Percentiles rank a stretch among this genome's conserved stretches.
phyloP scores from a whole-genome alignment of 2,888 invertebrate genomes.

The Lasioglossum zephyrum region DNA sequence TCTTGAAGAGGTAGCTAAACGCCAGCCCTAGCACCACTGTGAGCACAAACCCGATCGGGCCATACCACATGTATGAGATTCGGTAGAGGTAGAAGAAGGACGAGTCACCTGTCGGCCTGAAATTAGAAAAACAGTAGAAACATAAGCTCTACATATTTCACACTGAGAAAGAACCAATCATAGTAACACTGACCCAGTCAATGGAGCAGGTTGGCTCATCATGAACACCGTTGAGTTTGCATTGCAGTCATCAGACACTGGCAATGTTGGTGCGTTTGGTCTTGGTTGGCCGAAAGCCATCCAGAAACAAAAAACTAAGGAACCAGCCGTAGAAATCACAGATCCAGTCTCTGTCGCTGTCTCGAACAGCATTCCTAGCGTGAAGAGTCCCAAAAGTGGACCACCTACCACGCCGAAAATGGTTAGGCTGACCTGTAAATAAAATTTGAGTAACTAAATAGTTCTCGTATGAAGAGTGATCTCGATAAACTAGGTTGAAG shows the following conservation, averaged over 20 bases:
- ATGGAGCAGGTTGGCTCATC: background rate
- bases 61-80: slow-evolving; percentile 93
- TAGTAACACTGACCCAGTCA: slow-evolving; percentile 10
- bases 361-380: slow-evolving; percentile 93
- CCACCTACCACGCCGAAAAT: slow-evolving; percentile 96
- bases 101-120: slow-evolving; percentile 45
- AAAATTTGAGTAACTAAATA: background rate
- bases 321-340: slow-evolving; percentile 87
- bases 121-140: background rate
- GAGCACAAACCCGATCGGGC: slow-evolving; percentile 90
- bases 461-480: background rate
- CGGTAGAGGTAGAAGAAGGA: slow-evolving; percentile 78
- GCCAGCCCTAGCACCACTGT: slow-evolving; percentile 90
- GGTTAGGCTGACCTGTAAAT: slow-evolving; percentile 88
- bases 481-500: background rate
- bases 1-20: slow-evolving; percentile 81
- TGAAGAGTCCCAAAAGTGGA: slow-evolving; percentile 93
- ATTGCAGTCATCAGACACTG: slow-evolving; percentile 87
- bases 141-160: background rate
- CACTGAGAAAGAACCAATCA: too few species aligned
- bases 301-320: slow-evolving; percentile 91
- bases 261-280: slow-evolving; percentile 86
- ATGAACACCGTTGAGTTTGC: slow-evolving; percentile 17
- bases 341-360: slow-evolving; percentile 91
- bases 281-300: slow-evolving; percentile 94